phyloP scores from a whole-genome alignment of 2,797 vertebrate species.

The Pipistrellus kuhlii region DNA sequence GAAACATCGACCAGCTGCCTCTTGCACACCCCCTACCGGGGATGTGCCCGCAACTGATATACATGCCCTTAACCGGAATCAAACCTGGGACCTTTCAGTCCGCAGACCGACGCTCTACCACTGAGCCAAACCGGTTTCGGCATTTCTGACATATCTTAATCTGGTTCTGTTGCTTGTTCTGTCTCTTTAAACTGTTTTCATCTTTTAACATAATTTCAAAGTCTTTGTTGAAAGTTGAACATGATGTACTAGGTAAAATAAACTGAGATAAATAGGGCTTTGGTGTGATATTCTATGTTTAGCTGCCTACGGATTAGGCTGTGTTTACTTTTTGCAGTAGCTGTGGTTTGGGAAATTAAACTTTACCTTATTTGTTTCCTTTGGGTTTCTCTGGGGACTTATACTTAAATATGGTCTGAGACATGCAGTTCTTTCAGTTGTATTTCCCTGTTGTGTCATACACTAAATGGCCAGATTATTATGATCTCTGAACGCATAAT shows the following conservation, averaged over 20 bases:
- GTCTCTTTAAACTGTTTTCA: neutral
- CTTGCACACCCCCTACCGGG: no score
- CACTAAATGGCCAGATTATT: no score
- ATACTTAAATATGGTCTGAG: neutral
- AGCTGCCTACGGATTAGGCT: neutral
- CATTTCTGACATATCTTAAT: neutral
- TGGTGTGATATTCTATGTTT: neutral
- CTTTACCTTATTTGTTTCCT: neutral
- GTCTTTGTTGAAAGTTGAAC: neutral
- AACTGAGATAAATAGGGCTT: neutral
- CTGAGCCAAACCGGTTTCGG: no score
- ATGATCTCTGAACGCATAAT: no score
- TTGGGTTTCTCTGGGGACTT: neutral
- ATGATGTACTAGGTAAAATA: neutral
- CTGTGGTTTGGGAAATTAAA: neutral
- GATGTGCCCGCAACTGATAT: no score
- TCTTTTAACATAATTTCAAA: neutral
- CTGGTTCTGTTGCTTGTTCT: neutral
- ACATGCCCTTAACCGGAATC: no score
- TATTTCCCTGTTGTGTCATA: neutral
- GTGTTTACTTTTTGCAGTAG: neutral
- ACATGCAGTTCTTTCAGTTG: neutral
- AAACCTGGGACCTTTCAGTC: no score
- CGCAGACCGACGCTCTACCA: no score
- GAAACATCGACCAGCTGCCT: no score